These are phyloP conservation scores for Zoanthus sociatus DNA, from an alignment of 92 coral and sea anemone species.

Conservation along the genomic window DNA sequence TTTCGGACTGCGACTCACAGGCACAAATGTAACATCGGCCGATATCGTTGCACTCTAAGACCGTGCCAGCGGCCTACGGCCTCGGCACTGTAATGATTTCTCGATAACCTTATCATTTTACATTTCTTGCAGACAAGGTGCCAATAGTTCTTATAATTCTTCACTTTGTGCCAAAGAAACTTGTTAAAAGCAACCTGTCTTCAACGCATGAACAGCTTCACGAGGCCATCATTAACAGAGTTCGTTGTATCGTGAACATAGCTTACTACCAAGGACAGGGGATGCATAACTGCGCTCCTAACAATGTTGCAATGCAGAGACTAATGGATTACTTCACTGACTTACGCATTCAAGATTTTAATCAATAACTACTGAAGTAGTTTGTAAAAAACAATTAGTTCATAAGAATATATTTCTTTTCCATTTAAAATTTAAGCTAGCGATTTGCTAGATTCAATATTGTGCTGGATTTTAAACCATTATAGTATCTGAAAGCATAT, in stretches of 20 bases:
- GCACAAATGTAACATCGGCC: too few species aligned
- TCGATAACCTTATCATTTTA: not conserved
- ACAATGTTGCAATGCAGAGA: conserved; percentile 25
- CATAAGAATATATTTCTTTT: too few species aligned
- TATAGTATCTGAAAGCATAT: too few species aligned
- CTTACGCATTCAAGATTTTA: not conserved
- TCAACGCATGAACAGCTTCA: conserved; percentile 36
- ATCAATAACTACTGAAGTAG: not conserved
- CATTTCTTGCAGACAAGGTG: conserved; percentile 30
- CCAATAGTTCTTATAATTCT: conserved; percentile 34
- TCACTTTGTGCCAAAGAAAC: conserved; percentile 24
- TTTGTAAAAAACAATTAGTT: not conserved
- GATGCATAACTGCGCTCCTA: conserved; percentile 28
- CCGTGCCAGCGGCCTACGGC: too few species aligned
- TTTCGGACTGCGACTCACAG: too few species aligned
- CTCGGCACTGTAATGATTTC: too few species aligned
- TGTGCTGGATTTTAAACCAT: too few species aligned
- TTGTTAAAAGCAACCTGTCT: conserved; percentile 33
- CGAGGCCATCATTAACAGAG: conserved; percentile 9
- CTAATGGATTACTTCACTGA: conserved; percentile 29
- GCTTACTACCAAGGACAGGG: conserved; percentile 22
- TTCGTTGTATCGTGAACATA: conserved; percentile 28
- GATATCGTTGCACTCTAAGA: too few species aligned
- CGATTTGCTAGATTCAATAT: too few species aligned
- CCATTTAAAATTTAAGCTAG: too few species aligned